Percentiles rank a stretch among this genome's conserved stretches.
Conservation (phyloP, 2,113 vertebrate genomes). For the Spea bombifrons region DNA sequence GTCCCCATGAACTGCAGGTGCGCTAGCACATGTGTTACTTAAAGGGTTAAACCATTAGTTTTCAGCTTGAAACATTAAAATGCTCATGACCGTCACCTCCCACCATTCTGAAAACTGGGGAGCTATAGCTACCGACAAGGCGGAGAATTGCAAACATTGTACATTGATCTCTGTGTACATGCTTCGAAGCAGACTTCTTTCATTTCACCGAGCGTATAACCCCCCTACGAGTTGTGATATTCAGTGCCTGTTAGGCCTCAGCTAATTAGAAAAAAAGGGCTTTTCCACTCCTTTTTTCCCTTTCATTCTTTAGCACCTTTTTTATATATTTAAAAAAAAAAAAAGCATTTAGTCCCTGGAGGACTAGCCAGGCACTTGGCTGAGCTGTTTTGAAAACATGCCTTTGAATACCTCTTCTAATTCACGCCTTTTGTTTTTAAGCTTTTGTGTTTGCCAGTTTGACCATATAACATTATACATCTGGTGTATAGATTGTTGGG, state of each 20-base stretch:
- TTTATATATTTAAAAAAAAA: slow-evolving; percentile 45
- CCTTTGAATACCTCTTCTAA: slow-evolving; percentile 96
- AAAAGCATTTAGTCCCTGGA: slow-evolving; percentile 87
- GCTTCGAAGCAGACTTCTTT: slow-evolving; percentile 52
- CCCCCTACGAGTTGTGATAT: slow-evolving; percentile 65
- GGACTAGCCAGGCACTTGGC: slow-evolving; percentile 87
- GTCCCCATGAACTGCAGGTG: too few species aligned
- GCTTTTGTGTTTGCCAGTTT: slow-evolving; percentile 98
- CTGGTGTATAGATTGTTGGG: slow-evolving; percentile 94
- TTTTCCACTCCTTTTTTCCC: slow-evolving; percentile 56
- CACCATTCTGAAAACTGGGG: slow-evolving; percentile 14
- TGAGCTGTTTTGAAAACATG: slow-evolving; percentile 98
- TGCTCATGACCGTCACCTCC: slow-evolving; percentile 18
- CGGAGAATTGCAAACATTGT: not conserved
- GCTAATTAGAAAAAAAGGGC: slow-evolving; percentile 91
- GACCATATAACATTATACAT: slow-evolving; percentile 99
- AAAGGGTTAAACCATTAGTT: slow-evolving; percentile 5
- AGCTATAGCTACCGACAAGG: not conserved
- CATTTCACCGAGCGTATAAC: slow-evolving; percentile 50
- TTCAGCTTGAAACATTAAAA: slow-evolving; percentile 13
- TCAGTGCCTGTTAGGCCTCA: slow-evolving; percentile 82
- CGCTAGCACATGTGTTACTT: not conserved
- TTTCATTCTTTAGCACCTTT: slow-evolving; percentile 83
- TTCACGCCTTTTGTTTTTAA: slow-evolving; percentile 95
- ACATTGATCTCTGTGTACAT: slow-evolving; percentile 8